A percentile compares a stretch with the other conserved stretches of the same genome.
phyloP scores from a whole-genome alignment of 2,888 invertebrate genomes.

The Argyresthia goedartella region DNA sequence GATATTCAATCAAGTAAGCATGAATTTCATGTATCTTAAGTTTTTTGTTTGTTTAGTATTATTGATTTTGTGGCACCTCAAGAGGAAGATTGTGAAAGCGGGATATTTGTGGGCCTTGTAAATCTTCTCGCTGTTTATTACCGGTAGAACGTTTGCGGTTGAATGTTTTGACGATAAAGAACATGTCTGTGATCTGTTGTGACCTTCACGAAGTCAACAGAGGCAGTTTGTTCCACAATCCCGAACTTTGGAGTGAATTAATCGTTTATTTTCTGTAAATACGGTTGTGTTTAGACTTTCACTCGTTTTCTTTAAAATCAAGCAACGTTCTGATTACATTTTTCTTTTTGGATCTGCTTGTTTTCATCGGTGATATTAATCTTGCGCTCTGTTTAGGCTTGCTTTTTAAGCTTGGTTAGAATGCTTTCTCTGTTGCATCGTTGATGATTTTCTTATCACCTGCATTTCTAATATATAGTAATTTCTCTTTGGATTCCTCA shows the following conservation, averaged over 20 bases:
- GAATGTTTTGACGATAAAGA: neutral
- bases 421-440: slow-evolving; percentile 25
- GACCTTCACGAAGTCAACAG: slow-evolving; percentile 33
- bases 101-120: neutral
- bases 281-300: slow-evolving; percentile 33
- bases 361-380: slow-evolving; percentile 26
- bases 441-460: neutral
- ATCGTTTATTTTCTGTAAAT: slow-evolving; percentile 21
- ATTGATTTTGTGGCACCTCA: too few relatives aligned
- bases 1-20: too few relatives aligned
- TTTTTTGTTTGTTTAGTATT: too few relatives aligned
- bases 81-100: too few relatives aligned
- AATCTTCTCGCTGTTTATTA: neutral
- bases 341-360: slow-evolving; percentile 32
- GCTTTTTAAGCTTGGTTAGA: slow-evolving; percentile 15
- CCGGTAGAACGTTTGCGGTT: neutral
- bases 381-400: slow-evolving; percentile 17
- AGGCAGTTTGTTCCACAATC: slow-evolving; percentile 18
- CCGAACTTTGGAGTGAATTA: slow-evolving; percentile 18
- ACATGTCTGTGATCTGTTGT: slow-evolving; percentile 19
- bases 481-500: too few relatives aligned
- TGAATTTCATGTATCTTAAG: too few relatives aligned
- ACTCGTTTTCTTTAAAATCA: slow-evolving; percentile 40
- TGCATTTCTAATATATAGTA: too few relatives aligned
- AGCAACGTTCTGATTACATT: slow-evolving; percentile 37